Conservation (phyloP, 2,797 vertebrate species). For the Champsocephalus gunnari region DNA sequence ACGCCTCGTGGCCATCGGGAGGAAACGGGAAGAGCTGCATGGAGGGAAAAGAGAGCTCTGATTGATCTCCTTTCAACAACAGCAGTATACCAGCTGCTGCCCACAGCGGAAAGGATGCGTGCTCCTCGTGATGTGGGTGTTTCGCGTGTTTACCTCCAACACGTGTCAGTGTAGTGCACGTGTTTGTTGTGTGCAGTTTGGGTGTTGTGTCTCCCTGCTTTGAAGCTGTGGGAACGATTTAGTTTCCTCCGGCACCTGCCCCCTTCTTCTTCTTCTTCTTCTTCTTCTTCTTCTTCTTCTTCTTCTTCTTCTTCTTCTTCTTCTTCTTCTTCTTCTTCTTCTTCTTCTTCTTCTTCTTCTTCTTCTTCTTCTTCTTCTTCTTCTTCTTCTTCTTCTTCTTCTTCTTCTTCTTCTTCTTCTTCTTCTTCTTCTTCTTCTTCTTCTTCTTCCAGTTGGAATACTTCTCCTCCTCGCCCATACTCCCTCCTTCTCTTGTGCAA, state of each 20-base stretch:
- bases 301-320: too few species aligned
- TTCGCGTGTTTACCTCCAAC: slow-evolving; percentile 36
- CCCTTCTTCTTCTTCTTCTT: background rate
- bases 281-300: too few species aligned
- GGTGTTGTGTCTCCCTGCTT: slow-evolving; percentile 40
- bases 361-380: too few species aligned
- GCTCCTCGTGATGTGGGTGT: slow-evolving; percentile 57
- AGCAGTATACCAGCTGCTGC: slow-evolving; percentile 60
- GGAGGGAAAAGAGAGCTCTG: slow-evolving; percentile 44
- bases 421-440: slow-evolving; percentile 11
- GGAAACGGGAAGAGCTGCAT: slow-evolving; percentile 40
- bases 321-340: too few species aligned
- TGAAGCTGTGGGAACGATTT: slow-evolving; percentile 63
- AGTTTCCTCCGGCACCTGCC: slow-evolving; percentile 58
- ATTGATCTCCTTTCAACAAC: slow-evolving; percentile 74
- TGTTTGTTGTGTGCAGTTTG: slow-evolving; percentile 60
- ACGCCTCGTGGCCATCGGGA: slow-evolving; percentile 24
- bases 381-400: too few species aligned
- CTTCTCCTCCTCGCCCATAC: slow-evolving; percentile 30
- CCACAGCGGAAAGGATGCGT: slow-evolving; percentile 67
- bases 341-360: too few species aligned
- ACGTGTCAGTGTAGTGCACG: slow-evolving; percentile 28
- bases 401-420: too few species aligned
- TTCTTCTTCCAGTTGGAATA: slow-evolving; percentile 4
- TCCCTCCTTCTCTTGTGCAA: slow-evolving; percentile 25